These are phyloP conservation scores for Burhinus bistriatus DNA, from an alignment of 2,113 vertebrate species.

Conservation along the genomic window DNA sequence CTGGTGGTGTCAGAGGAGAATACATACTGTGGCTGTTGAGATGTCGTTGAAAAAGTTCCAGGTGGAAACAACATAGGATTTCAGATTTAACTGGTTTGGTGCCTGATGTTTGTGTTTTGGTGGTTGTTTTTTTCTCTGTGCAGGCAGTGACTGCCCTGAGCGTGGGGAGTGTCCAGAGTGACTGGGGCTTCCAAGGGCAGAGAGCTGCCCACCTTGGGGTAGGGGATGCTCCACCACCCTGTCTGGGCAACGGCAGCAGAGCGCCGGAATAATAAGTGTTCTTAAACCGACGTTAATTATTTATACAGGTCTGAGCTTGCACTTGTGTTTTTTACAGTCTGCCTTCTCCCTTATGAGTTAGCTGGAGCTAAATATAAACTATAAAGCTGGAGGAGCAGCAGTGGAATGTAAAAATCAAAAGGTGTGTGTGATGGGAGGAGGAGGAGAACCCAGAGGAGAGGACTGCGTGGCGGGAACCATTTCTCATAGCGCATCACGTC, in stretches of 20 bases:
- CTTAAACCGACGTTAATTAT: neutral
- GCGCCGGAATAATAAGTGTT: neutral
- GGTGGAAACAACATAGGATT: neutral
- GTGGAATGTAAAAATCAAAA: neutral
- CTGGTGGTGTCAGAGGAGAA: accelerated
- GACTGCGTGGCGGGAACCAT: neutral
- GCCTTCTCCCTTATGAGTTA: neutral
- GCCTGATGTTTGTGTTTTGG: neutral
- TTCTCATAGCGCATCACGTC: neutral
- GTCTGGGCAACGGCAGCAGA: accelerated
- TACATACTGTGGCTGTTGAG: neutral
- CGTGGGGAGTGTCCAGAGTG: too few species aligned
- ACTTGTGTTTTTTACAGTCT: neutral
- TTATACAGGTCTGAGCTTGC: neutral
- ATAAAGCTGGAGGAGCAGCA: neutral
- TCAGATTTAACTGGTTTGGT: neutral
- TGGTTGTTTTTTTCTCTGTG: neutral
- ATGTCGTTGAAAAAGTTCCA: neutral
- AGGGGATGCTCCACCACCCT: neutral
- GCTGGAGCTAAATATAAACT: neutral
- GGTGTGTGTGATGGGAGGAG: neutral
- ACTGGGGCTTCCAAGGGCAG: too few species aligned
- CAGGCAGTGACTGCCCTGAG: neutral
- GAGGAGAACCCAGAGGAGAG: neutral
- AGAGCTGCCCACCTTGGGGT: neutral